Conservation (phyloP, 2,797 vertebrate species). For the Rhinophrynus dorsalis region DNA sequence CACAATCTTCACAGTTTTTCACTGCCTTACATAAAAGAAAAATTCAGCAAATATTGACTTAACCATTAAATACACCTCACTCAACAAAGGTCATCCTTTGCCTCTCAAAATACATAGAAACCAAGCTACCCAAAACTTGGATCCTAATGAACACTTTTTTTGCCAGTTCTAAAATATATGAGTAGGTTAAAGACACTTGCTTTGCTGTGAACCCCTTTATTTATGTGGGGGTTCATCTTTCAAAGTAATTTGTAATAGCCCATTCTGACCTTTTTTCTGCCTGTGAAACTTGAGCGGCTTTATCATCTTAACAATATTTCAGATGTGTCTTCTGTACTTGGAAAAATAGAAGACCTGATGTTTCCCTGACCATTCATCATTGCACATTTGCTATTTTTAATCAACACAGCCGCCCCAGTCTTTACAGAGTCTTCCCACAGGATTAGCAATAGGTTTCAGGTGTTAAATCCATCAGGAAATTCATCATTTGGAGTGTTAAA, state of each 20-base stretch:
- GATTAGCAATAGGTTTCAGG: background rate
- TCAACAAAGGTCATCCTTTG: no score
- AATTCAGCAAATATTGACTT: no score
- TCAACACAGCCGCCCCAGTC: background rate
- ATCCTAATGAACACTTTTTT: background rate
- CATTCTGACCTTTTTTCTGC: background rate
- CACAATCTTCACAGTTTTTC: no score
- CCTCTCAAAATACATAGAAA: no score
- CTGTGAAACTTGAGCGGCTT: background rate
- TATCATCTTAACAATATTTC: slow-evolving; percentile 13
- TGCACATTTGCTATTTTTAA: slow-evolving; percentile 6
- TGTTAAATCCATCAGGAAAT: background rate
- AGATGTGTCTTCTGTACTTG: slow-evolving; percentile 1
- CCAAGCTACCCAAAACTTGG: no score
- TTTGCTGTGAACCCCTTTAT: background rate
- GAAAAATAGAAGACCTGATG: background rate
- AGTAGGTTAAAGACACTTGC: background rate
- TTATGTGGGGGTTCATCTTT: background rate
- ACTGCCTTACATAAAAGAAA: no score
- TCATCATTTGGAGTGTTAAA: background rate
- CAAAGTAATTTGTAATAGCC: background rate
- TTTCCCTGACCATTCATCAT: background rate
- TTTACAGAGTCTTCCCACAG: slow-evolving; percentile 3
- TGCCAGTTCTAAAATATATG: background rate
- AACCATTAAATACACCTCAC: no score